phyloP scores from a whole-genome alignment of 2,113 vertebrate genomes.

The Meriones unguiculatus region DNA sequence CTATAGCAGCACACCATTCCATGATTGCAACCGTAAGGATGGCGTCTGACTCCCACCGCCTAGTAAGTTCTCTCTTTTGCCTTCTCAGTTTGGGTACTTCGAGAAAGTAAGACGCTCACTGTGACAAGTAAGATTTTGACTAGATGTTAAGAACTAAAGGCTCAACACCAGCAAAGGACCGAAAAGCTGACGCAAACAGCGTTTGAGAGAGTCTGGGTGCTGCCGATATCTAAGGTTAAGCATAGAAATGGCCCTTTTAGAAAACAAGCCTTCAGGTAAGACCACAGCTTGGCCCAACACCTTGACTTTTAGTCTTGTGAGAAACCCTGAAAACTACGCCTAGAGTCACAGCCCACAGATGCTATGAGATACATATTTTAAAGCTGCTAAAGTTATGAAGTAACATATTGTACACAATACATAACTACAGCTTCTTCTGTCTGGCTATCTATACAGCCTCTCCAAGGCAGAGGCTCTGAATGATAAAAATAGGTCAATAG shows the following conservation, averaged over 20 bases:
- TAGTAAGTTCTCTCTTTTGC: background rate
- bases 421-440: background rate
- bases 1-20: background rate
- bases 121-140: background rate
- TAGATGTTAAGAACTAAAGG: background rate
- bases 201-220: background rate
- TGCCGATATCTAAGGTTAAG: background rate
- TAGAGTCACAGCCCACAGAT: background rate
- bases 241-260: background rate
- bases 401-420: slow-evolving; percentile 4
- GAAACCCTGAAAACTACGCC: background rate
- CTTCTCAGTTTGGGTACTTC: background rate
- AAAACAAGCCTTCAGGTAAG: background rate
- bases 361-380: background rate
- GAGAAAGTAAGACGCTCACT: background rate
- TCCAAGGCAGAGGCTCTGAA: background rate
- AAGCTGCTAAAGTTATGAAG: background rate
- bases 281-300: background rate
- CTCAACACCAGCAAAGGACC: background rate
- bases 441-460: background rate
- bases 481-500: background rate
- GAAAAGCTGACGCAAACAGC: background rate
- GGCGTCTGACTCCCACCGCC: background rate
- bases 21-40: background rate
- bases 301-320: background rate